Conservation (phyloP, 1,140 invertebrate genomes). For the Acromyrmex heyeri region DNA sequence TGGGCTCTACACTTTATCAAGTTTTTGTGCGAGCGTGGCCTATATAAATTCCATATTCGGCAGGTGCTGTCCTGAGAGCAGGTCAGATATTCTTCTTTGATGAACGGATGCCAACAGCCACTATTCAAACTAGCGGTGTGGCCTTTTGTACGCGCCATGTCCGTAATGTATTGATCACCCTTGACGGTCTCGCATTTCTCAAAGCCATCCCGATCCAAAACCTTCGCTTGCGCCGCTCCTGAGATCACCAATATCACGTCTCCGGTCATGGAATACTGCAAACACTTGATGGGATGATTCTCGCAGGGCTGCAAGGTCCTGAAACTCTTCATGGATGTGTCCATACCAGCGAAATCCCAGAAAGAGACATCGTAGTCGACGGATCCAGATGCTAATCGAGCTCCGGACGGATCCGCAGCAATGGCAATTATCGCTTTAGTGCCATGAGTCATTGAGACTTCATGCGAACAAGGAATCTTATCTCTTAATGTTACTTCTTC, state of each 20-base stretch:
- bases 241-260: slow-evolving; percentile 97
- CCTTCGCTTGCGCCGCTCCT: slow-evolving; percentile 97
- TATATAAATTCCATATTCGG: slow-evolving; percentile 95
- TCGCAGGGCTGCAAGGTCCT: slow-evolving; percentile 97
- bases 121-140: slow-evolving; percentile 97
- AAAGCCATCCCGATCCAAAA: slow-evolving; percentile 98
- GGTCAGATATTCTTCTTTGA: slow-evolving; percentile 97
- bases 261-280: slow-evolving; percentile 96
- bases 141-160: slow-evolving; percentile 87
- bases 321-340: slow-evolving; percentile 95
- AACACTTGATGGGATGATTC: slow-evolving; percentile 96
- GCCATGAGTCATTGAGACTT: slow-evolving; percentile 95
- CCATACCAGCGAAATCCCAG: slow-evolving; percentile 99
- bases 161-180: slow-evolving; percentile 86
- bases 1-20: slow-evolving; percentile 96
- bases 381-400: slow-evolving; percentile 96
- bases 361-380: slow-evolving; percentile 98
- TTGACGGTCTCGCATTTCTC: slow-evolving; percentile 98
- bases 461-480: slow-evolving; percentile 92
- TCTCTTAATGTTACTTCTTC: slow-evolving; percentile 87
- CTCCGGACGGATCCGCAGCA: slow-evolving; percentile 96
- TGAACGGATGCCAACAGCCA: slow-evolving; percentile 97
- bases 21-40: slow-evolving; percentile 92
- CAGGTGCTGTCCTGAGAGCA: slow-evolving; percentile 97
- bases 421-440: slow-evolving; percentile 95